phyloP scores from a whole-genome alignment of 2,797 vertebrate species.

The Champsocephalus gunnari region DNA sequence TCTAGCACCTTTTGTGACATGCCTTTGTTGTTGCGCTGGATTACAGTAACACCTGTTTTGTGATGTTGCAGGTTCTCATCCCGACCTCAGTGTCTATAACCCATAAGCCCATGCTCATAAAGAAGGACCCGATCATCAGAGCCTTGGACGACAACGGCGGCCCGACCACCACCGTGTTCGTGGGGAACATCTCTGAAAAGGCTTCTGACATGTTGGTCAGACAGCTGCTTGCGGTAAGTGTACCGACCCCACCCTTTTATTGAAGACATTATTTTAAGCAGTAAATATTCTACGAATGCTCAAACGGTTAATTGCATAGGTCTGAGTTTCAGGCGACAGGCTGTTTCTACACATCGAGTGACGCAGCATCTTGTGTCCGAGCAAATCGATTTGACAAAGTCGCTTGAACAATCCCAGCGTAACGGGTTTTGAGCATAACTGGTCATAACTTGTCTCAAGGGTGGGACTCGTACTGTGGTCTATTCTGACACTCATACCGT shows the following conservation, averaged over 20 bases:
- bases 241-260: rapidly evolving
- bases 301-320: no score
- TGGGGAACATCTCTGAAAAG: slow-evolving; percentile 99
- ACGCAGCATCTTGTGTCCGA: background rate
- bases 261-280: background rate
- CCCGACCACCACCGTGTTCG: slow-evolving; percentile 98
- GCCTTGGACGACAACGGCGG: slow-evolving; percentile 87
- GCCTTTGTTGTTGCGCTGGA: background rate
- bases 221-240: slow-evolving; percentile 96
- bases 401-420: background rate
- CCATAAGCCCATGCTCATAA: slow-evolving; percentile 89
- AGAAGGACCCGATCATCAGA: slow-evolving; percentile 88
- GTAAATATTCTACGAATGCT: background rate
- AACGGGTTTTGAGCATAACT: background rate
- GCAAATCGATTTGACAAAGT: background rate
- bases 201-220: slow-evolving; percentile 98
- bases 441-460: background rate
- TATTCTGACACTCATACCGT: no score
- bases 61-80: slow-evolving; percentile 86
- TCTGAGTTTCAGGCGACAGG: no score
- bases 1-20: no score
- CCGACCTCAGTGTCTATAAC: slow-evolving; percentile 92
- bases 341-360: background rate
- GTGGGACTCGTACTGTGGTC: no score
- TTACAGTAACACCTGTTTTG: background rate